Evolutionary conservation across 2,797 vertebrate species (phyloP), one percentile per base, ranked within the genome.

Genomic region (Acipenser transmontanus): DNA sequence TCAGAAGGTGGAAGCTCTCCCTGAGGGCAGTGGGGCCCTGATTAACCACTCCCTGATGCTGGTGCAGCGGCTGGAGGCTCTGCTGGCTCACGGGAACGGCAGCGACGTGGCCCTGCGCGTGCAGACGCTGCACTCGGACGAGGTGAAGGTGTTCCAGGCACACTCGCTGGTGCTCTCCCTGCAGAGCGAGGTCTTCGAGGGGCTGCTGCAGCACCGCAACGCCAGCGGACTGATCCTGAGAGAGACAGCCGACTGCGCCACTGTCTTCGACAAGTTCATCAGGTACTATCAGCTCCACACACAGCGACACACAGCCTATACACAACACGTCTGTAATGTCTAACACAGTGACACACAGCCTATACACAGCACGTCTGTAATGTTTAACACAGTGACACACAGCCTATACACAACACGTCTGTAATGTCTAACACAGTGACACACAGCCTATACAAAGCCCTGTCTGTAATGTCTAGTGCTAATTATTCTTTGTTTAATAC

Each of bases 21-120:
- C 86, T 0, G 88, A 92, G 0, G 93, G 82, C 6, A 73, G 86
- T 1, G 84, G 80, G 2, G 84, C 89, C 52, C 81, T 93, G 67
- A 89, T 99, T 80, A 97, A 96, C 82, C 94, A 97, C 85, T 94
- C 96, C 0, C 91, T 93, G 90, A 81, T 74, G 17, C 81, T 96
- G 81, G 91, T 98, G 73, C 91, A 95, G 78, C 90, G 91, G 20
- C 82, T 98, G 81, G 94, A 95, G 81, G 85, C 86, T 57, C 87
- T 97, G 76, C 83, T 98, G 70, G 74, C 84, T 47, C 81, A 89
- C 0, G 92, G 94, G 61, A 97, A 98, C 0, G 74, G 88, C 78
- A 98, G 95, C 0, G 95, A 97, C 3, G 83, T 92, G 70, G 83
- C 88, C 0, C 83, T 98, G 64, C 80, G 93, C 51, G 91, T 98